These are phyloP conservation scores for Homarus americanus DNA, from an alignment of 1,140 invertebrate genomes.

Conservation along the genomic window DNA sequence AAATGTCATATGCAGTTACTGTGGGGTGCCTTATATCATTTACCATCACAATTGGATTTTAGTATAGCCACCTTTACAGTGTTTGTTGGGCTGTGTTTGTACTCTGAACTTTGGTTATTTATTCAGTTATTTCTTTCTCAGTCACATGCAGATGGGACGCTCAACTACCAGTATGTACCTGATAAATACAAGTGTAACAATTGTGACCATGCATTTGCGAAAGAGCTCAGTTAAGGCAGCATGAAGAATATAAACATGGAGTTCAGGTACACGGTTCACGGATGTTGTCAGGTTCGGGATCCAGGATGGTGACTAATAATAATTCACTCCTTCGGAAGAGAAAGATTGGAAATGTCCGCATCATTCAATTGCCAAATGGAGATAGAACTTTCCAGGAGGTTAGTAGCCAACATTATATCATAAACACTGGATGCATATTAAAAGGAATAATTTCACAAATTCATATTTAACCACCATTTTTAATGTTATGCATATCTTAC, in stretches of 20 bases:
- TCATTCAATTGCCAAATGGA: conserved; percentile 78
- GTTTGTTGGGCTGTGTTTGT: no score
- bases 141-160: conserved; percentile 81
- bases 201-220: conserved; percentile 81
- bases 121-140: conserved; percentile 78
- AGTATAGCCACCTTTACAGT: no score
- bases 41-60: no score
- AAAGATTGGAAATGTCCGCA: conserved; percentile 78
- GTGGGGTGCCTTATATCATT: no score
- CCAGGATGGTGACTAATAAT: conserved; percentile 15
- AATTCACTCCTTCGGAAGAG: conserved; percentile 50
- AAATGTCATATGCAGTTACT: no score
- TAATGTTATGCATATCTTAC: background rate
- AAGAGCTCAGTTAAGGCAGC: conserved; percentile 80
- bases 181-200: conserved; percentile 79
- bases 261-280: conserved; percentile 76
- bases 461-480: background rate
- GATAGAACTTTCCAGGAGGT: conserved; percentile 75
- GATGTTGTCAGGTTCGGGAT: conserved; percentile 27
- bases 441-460: background rate
- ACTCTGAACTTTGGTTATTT: no score
- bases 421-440: background rate
- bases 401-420: background rate
- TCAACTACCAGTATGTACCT: conserved; percentile 74
- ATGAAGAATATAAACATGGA: conserved; percentile 82